These are phyloP conservation scores for Gandaritis pyraliata DNA, from an alignment of 2,888 invertebrate genomes.

Conservation along the genomic window DNA sequence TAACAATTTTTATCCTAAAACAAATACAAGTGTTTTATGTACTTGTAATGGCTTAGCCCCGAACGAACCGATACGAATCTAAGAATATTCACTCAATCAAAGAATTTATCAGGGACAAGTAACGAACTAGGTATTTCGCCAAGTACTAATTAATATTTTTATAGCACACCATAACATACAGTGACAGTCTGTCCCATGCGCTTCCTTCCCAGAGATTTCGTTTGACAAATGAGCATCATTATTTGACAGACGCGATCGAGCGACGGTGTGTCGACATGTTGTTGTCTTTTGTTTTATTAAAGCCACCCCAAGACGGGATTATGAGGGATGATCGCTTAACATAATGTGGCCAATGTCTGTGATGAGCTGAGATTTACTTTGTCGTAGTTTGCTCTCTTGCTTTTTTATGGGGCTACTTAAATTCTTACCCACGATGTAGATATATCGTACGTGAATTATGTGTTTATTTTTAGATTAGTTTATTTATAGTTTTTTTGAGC, in stretches of 20 bases:
- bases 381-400: conserved; percentile 21
- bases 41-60: too few species aligned
- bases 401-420: conserved; percentile 15
- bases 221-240: conserved; percentile 83
- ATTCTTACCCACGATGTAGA: background rate
- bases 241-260: conserved; percentile 79
- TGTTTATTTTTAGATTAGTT: background rate
- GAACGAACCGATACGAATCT: too few species aligned
- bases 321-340: conserved; percentile 61
- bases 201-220: conserved; percentile 55
- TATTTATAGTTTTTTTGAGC: too few species aligned
- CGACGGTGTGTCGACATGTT: conserved; percentile 70
- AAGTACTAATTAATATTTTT: background rate
- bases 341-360: conserved; percentile 54
- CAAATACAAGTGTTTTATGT: too few species aligned
- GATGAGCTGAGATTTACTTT: conserved; percentile 48
- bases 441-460: background rate
- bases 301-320: conserved; percentile 63
- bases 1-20: too few species aligned
- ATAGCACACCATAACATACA: conserved; percentile 2
- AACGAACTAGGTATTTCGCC: background rate
- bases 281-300: conserved; percentile 83
- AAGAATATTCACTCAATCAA: too few species aligned
- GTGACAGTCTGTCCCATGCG: conserved; percentile 10
- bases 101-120: too few species aligned